Base-by-base conservation (phyloP, 2,113 vertebrate species). In the Rhinolophus ferrumequinum region DNA sequence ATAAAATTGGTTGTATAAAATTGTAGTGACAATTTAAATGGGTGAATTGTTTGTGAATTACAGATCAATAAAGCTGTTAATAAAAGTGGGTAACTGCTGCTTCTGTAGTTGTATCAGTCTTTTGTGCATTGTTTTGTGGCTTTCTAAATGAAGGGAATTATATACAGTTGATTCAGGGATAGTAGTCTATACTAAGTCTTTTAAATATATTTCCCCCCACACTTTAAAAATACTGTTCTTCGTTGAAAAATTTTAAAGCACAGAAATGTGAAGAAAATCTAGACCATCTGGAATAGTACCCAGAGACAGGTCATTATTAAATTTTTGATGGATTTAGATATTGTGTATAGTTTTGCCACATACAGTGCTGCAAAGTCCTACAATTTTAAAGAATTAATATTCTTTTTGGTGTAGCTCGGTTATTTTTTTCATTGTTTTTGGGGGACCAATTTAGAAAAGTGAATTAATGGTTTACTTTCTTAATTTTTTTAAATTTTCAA, bases 201-300 rank as follows among this genome's bases (percentile, higher is more conserved):
- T 54, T 14, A 67, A 66, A 56, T 79, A 13, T 54, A 81, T 58
- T 90, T n/a, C 41, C 21, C 47, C 6, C 41, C 33, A 30, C 9
- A 22, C 72, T 89, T 33, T 75, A 82, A 94, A 92, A 93, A 52
- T 64, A 44, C 0, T 81, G 24, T 35, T 81, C 41, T 81, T n/a
- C 86, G 33, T 73, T 96, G 60, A 82, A 97, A 97, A 76, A 72
- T 22, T 83, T 6, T 82, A 93, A 56, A 80, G 21, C 41, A 38
- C 19, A 86, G 30, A 38, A 72, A 85, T 66, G 9, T 73, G 30
- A 82, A 60, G 50, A 82, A 82, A 58, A 60, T 73, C 4, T 35
- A 33, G 84, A 21, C 44, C 0, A 66, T 50, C 22, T 85, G 58
- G 7, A 56, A 6, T 58, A 58, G 16, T 86, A 93, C 4, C 24